Conservation (phyloP, 2,888 invertebrate genomes). For the Drosophila prostipennis region DNA sequence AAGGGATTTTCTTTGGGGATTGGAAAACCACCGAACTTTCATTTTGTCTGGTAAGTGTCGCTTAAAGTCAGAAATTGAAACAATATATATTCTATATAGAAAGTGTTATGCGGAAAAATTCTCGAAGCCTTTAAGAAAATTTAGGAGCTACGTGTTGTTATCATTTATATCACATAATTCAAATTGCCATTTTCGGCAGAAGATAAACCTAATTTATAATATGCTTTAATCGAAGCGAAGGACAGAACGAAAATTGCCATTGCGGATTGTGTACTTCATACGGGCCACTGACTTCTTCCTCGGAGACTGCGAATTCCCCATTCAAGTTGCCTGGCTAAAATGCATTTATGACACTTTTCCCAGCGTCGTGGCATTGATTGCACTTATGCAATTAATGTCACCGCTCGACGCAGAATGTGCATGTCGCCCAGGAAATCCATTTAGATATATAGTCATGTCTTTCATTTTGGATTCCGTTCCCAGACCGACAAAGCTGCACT, state of each 20-base stretch:
- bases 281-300: constrained; percentile 1
- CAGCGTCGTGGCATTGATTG: constrained; percentile 52
- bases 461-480: not conserved
- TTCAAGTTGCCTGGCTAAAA: constrained; percentile 15
- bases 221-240: constrained; percentile 17
- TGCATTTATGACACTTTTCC: constrained; percentile 39
- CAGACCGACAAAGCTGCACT: constrained; percentile 38
- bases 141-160: no score
- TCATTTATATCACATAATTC: not conserved
- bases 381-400: constrained; percentile 55
- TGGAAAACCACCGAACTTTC: constrained; percentile 1
- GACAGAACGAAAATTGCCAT: constrained; percentile 21
- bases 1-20: not conserved
- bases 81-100: not conserved
- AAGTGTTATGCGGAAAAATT: not conserved
- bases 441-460: constrained; percentile 36
- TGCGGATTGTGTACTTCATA: not conserved
- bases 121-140: not conserved
- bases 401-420: constrained; percentile 21
- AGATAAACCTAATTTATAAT: constrained; percentile 21
- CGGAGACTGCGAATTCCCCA: constrained; percentile 3
- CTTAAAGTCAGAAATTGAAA: not conserved
- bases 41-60: not conserved
- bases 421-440: constrained; percentile 53
- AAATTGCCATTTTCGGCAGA: not conserved